Conservation (phyloP, 2,888 invertebrate species). For the Sialis fuliginosa region DNA sequence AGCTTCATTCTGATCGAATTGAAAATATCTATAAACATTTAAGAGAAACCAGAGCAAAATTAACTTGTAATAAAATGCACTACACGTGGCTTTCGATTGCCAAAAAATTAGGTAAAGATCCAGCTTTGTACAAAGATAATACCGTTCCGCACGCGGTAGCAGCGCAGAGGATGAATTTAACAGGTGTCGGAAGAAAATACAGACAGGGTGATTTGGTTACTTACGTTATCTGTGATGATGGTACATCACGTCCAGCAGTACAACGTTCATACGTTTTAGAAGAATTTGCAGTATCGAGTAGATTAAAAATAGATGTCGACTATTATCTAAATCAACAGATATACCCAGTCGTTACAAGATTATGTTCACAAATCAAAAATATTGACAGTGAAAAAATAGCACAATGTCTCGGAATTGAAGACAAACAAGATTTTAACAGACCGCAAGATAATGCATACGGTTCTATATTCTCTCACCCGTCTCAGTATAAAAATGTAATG, state of each 20-base stretch:
- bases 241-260: conserved; percentile 56
- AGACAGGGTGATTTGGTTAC: conserved; percentile 89
- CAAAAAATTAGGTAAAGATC: conserved; percentile 88
- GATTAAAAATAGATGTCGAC: conserved; percentile 59
- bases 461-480: too few relatives aligned
- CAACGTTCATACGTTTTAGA: conserved; percentile 91
- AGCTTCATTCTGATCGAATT: conserved; percentile 64
- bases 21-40: conserved; percentile 71
- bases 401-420: conserved; percentile 78
- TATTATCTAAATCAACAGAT: conserved; percentile 93
- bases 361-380: conserved; percentile 91
- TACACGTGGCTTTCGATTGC: conserved; percentile 68
- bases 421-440: too few relatives aligned
- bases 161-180: conserved; percentile 67
- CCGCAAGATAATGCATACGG: too few relatives aligned
- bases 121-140: conserved; percentile 77
- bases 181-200: conserved; percentile 46
- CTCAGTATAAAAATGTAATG: too few relatives aligned
- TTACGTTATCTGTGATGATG: conserved; percentile 90
- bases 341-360: conserved; percentile 86
- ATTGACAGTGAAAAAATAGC: conserved; percentile 83
- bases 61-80: conserved; percentile 52
- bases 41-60: conserved; percentile 52
- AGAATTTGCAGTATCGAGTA: conserved; percentile 56
- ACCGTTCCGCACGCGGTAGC: conserved; percentile 78